A percentile compares a stretch with the other conserved stretches of the same genome.
Conservation (phyloP, 1,140 invertebrate genomes). For the Pentalonia nigronervosa region DNA sequence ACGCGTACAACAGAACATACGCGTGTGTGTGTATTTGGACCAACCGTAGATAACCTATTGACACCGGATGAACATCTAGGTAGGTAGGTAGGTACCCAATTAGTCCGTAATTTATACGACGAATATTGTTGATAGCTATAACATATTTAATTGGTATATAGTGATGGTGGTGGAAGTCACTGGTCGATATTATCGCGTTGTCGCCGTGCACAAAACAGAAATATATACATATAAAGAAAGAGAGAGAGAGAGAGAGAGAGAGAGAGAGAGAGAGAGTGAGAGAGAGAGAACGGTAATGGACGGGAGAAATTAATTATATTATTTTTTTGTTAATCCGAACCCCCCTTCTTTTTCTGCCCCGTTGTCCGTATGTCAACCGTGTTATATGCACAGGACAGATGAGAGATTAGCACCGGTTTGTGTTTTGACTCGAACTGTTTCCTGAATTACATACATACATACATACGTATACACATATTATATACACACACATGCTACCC, state of each 20-base stretch:
- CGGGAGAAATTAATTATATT: slow-evolving; percentile 51
- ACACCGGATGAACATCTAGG: slow-evolving; percentile 45
- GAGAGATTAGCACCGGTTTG: slow-evolving; percentile 57
- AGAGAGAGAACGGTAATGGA: not conserved
- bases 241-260: not conserved
- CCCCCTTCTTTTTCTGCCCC: not conserved
- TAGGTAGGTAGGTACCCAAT: slow-evolving; percentile 15
- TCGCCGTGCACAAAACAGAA: not conserved
- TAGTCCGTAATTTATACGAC: slow-evolving; percentile 54
- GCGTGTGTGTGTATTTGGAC: not conserved
- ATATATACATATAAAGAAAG: not conserved
- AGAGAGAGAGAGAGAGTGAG: not conserved
- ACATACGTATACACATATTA: not conserved
- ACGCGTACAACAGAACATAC: not conserved
- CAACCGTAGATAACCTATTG: slow-evolving; percentile 57
- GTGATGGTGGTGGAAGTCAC: not conserved
- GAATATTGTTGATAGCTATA: slow-evolving; percentile 19
- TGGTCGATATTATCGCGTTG: not conserved
- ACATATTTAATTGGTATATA: slow-evolving; percentile 47
- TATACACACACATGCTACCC: not conserved
- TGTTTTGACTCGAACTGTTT: slow-evolving; percentile 54
- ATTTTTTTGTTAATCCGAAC: slow-evolving; percentile 31
- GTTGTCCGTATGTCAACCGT: slow-evolving; percentile 36
- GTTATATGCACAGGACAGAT: slow-evolving; percentile 26
- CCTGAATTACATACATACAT: not conserved